Evolutionary conservation across 2,888 invertebrate species (phyloP), one percentile per base, ranked within the genome.

Genomic region (Ecliptopera silaceata): DNA sequence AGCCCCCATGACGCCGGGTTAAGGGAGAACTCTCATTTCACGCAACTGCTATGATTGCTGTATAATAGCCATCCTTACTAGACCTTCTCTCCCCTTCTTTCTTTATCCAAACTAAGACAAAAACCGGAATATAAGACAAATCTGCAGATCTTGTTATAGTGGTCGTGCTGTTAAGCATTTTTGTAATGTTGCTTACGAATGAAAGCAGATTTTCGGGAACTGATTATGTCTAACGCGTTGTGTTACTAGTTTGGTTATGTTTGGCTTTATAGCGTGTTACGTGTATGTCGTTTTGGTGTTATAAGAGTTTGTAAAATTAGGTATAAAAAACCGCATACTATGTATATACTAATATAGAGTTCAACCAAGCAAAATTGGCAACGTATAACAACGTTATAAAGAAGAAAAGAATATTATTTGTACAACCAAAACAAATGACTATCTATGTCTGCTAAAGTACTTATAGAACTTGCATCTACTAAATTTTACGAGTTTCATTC

Each of bases 11-110:
- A n/a, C n/a, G n/a, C n/a, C n/a, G n/a, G n/a, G n/a, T n/a, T n/a
- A 85, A 88, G 89, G 88, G 85, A 84, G 85, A 82, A 76, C 83
- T 82, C 86, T 87, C 88, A 88, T 88, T 88, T 82, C 82, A 86
- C 78, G 82, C 87, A 84, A 87, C 87, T 86, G 89, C 86, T 84
- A 86, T 89, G 87, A 90, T 90, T 88, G 86, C 83, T 83, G 79
- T 80, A 80, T 82, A 85, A 84, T 85, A 77, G 75, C 82, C 83
- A 79, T 51, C 59, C 45, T 72, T 71, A 68, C 60, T 61, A 76
- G 84, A 77, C 63, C 75, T 63, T 61, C 71, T 63, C 56, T 63
- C 60, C 59, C 60, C 61, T 65, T 63, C 68, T 66, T 58, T 13
- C 51, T 43, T 5, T 56, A 49, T 45, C 48, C 52, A 66, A 45